Percentiles rank a stretch among this genome's conserved stretches.
Evolutionary conservation across 1,140 invertebrate genomes (phyloP).

Genomic region (Hylyphantes graminicola): DNA sequence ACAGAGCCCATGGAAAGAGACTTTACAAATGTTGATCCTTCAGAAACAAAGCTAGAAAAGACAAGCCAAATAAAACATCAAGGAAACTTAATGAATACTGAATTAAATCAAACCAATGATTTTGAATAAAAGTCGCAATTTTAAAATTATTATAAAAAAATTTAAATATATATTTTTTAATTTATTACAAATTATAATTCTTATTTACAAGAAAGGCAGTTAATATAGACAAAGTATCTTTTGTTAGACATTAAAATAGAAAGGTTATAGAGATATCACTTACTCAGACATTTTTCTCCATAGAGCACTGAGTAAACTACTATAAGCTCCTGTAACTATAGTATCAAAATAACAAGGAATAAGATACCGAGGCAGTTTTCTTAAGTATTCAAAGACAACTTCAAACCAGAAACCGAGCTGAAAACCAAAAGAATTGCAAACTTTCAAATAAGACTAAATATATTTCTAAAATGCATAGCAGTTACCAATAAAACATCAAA

Average conservation of each 20-base stretch:
- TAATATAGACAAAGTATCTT: too few relatives aligned
- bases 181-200: too few relatives aligned
- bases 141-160: too few relatives aligned
- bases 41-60: slow-evolving; percentile 75
- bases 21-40: slow-evolving; percentile 83
- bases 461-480: not conserved
- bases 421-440: slow-evolving; percentile 5
- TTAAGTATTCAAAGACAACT: slow-evolving; percentile 76
- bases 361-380: slow-evolving; percentile 87
- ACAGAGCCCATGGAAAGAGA: slow-evolving; percentile 86
- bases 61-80: too few relatives aligned
- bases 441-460: not conserved
- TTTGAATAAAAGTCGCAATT: too few relatives aligned
- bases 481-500: not conserved
- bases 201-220: too few relatives aligned
- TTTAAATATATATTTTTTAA: too few relatives aligned
- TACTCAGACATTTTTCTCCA: slow-evolving; percentile 76
- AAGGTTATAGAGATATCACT: slow-evolving; percentile 55
- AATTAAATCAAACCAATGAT: too few relatives aligned
- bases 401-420: slow-evolving; percentile 70
- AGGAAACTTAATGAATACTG: too few relatives aligned
- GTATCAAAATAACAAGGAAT: slow-evolving; percentile 94
- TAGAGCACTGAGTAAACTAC: slow-evolving; percentile 75
- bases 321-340: slow-evolving; percentile 81
- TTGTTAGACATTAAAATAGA: not conserved